Evolutionary conservation across 1,140 invertebrate species (phyloP).

Genomic region (Steinernema feltiae): DNA sequence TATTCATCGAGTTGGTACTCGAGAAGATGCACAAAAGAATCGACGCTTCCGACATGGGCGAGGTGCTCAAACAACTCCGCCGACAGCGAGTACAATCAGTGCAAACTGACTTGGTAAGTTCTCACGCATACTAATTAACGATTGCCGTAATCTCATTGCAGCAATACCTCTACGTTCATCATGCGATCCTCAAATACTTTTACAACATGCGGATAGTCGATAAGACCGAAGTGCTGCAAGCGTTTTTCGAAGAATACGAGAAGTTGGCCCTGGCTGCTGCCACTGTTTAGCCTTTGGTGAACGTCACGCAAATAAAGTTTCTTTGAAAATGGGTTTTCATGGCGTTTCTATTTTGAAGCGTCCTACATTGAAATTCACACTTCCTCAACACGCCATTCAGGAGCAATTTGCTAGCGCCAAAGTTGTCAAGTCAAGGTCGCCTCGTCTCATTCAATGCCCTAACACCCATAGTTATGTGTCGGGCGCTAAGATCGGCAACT

Average conservation of each 20-base stretch:
- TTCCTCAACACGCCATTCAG: background rate
- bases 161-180: slow-evolving; percentile 33
- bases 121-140: background rate
- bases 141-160: background rate
- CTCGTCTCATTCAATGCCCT: background rate
- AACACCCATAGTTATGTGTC: slow-evolving; percentile 8
- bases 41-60: slow-evolving; percentile 14
- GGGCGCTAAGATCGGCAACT: background rate
- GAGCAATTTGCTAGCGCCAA: slow-evolving; percentile 8
- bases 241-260: slow-evolving; percentile 20
- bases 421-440: slow-evolving; percentile 10
- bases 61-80: slow-evolving; percentile 23
- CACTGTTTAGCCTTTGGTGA: background rate
- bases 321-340: background rate
- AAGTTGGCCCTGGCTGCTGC: background rate
- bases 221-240: background rate
- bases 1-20: slow-evolving; percentile 10
- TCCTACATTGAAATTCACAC: background rate
- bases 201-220: slow-evolving; percentile 6
- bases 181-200: slow-evolving; percentile 17
- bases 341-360: too few relatives aligned
- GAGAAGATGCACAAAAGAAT: slow-evolving; percentile 2
- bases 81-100: slow-evolving; percentile 27
- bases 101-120: background rate
- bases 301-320: background rate